These are phyloP conservation scores for Sipha flava DNA, from an alignment of 1,140 invertebrate species.

Conservation along the genomic window DNA sequence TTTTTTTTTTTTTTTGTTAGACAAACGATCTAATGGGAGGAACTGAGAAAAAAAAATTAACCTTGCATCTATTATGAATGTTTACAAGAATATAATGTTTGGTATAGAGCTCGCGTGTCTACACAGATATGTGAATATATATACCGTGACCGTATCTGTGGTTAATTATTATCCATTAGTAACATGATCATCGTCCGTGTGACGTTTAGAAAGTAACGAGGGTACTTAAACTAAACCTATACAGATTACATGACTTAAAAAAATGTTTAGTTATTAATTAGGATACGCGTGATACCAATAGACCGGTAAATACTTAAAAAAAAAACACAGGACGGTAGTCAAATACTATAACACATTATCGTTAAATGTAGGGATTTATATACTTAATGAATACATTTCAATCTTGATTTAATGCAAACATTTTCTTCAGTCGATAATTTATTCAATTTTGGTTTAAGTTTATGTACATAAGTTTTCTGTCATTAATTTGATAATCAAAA, in stretches of 20 bases:
- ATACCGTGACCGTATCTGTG: background rate
- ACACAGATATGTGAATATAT: background rate
- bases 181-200: constrained; percentile 11
- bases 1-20: background rate
- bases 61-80: background rate
- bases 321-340: background rate
- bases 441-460: no score
- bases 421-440: no score
- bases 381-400: no score
- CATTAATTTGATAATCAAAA: no score
- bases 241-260: background rate
- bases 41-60: background rate
- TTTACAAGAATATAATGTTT: constrained; percentile 4
- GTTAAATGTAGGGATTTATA: no score
- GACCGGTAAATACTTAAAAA: background rate
- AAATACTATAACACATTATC: no score
- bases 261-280: constrained; percentile 15
- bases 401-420: no score
- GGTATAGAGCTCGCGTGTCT: background rate
- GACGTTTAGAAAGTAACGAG: constrained; percentile 21
- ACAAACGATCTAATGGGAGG: background rate
- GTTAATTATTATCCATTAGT: constrained; percentile 31
- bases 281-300: background rate
- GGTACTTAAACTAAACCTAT: constrained; percentile 6
- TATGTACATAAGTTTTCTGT: no score